Evolutionary conservation across 2,888 invertebrate genomes (phyloP), one percentile per base, ranked within the genome.

Genomic region (Acronicta psi): DNA sequence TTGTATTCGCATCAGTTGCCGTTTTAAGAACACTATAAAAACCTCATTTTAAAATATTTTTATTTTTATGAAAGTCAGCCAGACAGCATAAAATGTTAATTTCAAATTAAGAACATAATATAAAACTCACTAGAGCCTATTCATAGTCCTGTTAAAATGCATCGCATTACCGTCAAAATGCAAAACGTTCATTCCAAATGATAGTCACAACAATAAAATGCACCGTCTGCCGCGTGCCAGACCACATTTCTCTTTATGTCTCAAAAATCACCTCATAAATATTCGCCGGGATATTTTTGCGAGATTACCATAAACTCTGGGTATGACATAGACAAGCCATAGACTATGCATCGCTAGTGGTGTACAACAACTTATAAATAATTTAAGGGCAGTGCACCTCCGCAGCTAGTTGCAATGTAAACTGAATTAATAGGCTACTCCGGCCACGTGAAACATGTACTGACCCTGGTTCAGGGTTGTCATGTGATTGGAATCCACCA

Each of bases 361-460:
- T 52, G 49, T 53, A 51, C 56, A 49, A 38, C 57, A 58, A 53
- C 64, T 74, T 63, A 71, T 75, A 77, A 60, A 75, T 77, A 68
- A 71, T 75, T 75, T 54, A 77, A 59, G 59, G 62, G 52, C 16
- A 47, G 52, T 42, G 61, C 58, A 61, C 64, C 68, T 58, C 61
- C 31, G 52, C 10, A 45, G 57, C 53, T 67, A 56, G 67, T 69
- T 75, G 76, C 76, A 73, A 66, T 75, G 78, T 75, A 75, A 73
- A 78, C 78, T 67, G 69, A 78, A 75, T 75, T 78, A 78, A 73
- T 67, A 67, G 69, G 57, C 52, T 66, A 37, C 54, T 59, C 50
- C 38, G 18, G 51, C 46, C 51, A 54, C 46, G 69, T 60, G 66
- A 64, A 71, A 77, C 61, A 73, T 59, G 61, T 49, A 68, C 60